Conservation (phyloP, 2,797 vertebrate species). For the Phalloptychus januarius region DNA sequence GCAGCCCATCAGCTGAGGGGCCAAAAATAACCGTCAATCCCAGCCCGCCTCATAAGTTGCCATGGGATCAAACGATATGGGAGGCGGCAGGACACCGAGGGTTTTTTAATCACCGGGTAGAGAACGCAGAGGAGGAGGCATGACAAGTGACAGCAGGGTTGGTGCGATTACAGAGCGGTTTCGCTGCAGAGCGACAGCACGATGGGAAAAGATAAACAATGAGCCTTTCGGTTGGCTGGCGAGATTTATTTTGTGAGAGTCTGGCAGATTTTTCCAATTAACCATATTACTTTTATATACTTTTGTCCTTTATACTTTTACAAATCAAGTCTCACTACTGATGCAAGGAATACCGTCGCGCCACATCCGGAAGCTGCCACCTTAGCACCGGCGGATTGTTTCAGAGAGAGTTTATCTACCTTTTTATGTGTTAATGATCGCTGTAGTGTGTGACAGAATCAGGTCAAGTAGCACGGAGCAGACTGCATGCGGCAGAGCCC, state of each 20-base stretch:
- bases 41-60: conserved; percentile 52
- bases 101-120: conserved; percentile 53
- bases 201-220: conserved; percentile 35
- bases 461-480: conserved; percentile 42
- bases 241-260: conserved; percentile 24
- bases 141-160: conserved; percentile 12
- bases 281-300: background rate
- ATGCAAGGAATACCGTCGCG: background rate
- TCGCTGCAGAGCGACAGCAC: conserved; percentile 33
- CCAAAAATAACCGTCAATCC: conserved; percentile 50
- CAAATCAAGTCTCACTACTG: background rate
- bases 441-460: conserved; percentile 33
- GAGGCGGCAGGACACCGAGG: conserved; percentile 25
- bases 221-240: conserved; percentile 11
- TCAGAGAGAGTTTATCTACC: background rate
- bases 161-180: conserved; percentile 37
- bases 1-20: conserved; percentile 24
- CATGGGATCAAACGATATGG: conserved; percentile 48
- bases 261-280: background rate
- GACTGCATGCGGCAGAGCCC: conserved; percentile 10
- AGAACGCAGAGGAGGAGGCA: conserved; percentile 10
- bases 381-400: background rate
- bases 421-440: conserved; percentile 18
- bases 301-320: background rate
- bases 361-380: background rate